A percentile compares a stretch with the other conserved stretches of the same genome.
These are phyloP conservation scores for Isotomurus palustris DNA, from an alignment of 2,888 invertebrate genomes.

Conservation along the genomic window DNA sequence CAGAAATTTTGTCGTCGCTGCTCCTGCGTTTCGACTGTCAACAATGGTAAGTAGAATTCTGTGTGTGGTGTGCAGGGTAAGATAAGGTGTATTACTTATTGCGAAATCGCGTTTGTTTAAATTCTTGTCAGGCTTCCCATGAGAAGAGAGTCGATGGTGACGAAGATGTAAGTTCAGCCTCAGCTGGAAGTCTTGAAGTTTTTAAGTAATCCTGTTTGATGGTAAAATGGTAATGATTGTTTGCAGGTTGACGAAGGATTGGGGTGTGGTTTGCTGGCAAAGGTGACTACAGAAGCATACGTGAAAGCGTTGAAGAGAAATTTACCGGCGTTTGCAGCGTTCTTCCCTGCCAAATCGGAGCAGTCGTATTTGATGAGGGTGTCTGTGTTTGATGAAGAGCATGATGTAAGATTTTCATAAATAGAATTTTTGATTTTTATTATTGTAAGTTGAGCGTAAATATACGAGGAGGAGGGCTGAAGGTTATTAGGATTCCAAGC, in stretches of 20 bases:
- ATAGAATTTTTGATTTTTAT: background rate
- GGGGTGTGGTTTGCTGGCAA: conserved; percentile 34
- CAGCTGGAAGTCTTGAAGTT: too few relatives aligned
- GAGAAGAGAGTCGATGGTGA: too few relatives aligned
- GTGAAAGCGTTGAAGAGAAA: conserved; percentile 24
- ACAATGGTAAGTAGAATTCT: too few relatives aligned
- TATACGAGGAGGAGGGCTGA: background rate
- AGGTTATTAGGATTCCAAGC: background rate
- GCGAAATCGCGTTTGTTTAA: too few relatives aligned
- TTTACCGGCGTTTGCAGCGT: conserved; percentile 40
- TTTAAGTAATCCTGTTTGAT: too few relatives aligned
- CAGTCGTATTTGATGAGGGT: conserved; percentile 33
- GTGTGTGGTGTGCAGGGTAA: too few relatives aligned
- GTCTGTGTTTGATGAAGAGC: conserved; percentile 23
- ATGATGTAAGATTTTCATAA: conserved; percentile 24
- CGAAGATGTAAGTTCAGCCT: too few relatives aligned
- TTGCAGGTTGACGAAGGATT: conserved; percentile 18
- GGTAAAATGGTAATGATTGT: too few relatives aligned
- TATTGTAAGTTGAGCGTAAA: background rate
- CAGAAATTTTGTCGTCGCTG: too few relatives aligned
- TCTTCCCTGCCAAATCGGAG: conserved; percentile 30
- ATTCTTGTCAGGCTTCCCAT: too few relatives aligned
- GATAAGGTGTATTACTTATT: too few relatives aligned
- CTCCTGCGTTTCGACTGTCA: too few relatives aligned
- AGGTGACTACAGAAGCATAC: conserved; percentile 27